phyloP scores from a whole-genome alignment of 2,113 vertebrate species.

The Gracilinanus agilis region DNA sequence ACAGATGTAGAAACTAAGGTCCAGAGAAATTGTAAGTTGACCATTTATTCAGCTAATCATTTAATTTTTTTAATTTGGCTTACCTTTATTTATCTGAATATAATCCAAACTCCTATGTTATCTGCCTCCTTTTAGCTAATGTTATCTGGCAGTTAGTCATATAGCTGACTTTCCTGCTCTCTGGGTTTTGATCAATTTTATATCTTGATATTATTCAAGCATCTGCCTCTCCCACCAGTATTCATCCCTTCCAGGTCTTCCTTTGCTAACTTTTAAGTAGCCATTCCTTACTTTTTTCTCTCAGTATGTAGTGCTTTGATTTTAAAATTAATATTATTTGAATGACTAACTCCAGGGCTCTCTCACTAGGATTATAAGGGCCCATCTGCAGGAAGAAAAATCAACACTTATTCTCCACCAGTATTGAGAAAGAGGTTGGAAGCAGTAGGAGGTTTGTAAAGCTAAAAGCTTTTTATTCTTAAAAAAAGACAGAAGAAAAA shows the following conservation, averaged over 20 bases:
- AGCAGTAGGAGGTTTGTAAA: constrained; percentile 64
- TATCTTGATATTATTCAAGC: constrained; percentile 56
- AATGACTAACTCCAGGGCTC: constrained; percentile 51
- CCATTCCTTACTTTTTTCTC: constrained; percentile 71
- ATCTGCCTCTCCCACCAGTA: constrained; percentile 53
- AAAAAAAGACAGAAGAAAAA: constrained; percentile 29
- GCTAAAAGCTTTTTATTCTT: constrained; percentile 64
- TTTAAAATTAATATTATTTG: constrained; percentile 74
- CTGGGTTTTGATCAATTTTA: constrained; percentile 53
- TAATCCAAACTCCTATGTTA: constrained; percentile 20
- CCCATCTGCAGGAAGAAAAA: constrained; percentile 36
- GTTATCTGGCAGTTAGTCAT: constrained; percentile 44
- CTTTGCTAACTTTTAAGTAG: constrained; percentile 70
- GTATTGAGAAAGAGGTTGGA: constrained; percentile 51
- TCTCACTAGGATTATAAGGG: constrained; percentile 63
- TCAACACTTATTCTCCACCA: constrained; percentile 50
- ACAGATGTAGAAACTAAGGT: background rate
- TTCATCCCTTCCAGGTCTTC: constrained; percentile 64
- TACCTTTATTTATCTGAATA: background rate
- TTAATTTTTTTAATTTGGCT: constrained; percentile 32
- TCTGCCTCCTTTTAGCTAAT: constrained; percentile 43
- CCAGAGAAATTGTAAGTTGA: constrained; percentile 22
- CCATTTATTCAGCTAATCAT: constrained; percentile 17
- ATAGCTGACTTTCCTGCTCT: constrained; percentile 32
- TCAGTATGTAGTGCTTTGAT: constrained; percentile 50